Evolutionary conservation across 2,888 invertebrate species (phyloP), one percentile per base, ranked within the genome.

Genomic region (Venustoraphidia nigricollis): DNA sequence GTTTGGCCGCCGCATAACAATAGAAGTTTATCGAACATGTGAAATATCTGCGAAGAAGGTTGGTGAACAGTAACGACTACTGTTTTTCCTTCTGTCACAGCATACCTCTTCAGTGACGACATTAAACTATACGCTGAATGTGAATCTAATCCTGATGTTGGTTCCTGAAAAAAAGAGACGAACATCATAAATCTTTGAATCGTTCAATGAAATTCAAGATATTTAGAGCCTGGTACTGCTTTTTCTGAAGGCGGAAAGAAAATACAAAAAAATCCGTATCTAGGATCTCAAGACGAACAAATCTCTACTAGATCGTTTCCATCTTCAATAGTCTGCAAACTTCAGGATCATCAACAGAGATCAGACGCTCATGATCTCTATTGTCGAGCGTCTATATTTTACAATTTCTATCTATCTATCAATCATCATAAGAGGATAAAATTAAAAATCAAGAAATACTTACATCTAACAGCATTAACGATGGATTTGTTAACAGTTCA

Each of bases 41-140:
- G 82, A 66, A 86, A 88, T 68, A 87, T 85, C 65, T 86, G 83
- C 53, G 85, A 85, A 47, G 85, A 86, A 2, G 87, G 87, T 63
- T 88, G 88, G 62, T 88, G 88, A 5, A 88, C 79, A 37, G 86
- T 84, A 50, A 83, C 76, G 46, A 88, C 79, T 46, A 88, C 79
- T 8, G 83, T 84, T 66, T 86, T 87, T 54, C 81, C 79, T 65
- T 83, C 83, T 55, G 79, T 75, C 52, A 77, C 76, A 1, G 86
- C 84, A 60, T 83, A 85, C 50, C 76, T 71, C 63, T 84, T 83
- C 56, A 88, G 67, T 51, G 79, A 79, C 53, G 75, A 71, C 73
- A 88, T 84, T 53, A 88, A 64, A 55, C 77, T 78, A 59, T 79
- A 78, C 17, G 87, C 86, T 52, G 85, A 81, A 63, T 83, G 81